phyloP scores from a whole-genome alignment of 2,888 invertebrate species.

The Dilophus febrilis region DNA sequence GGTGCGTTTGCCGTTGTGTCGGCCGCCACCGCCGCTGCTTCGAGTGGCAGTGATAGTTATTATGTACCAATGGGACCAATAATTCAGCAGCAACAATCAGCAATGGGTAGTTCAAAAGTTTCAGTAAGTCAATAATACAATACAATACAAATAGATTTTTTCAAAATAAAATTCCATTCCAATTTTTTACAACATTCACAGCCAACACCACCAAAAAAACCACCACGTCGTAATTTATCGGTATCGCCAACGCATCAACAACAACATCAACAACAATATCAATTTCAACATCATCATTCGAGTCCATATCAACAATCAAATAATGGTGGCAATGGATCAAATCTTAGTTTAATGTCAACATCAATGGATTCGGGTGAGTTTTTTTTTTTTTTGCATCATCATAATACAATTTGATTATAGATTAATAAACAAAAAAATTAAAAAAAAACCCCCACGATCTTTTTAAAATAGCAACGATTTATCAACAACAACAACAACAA shows the following conservation, averaged over 20 bases:
- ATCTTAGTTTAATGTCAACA: conserved; percentile 8
- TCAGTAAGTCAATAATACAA: conserved; percentile 1
- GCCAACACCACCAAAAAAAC: conserved; percentile 74
- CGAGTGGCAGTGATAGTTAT: conserved; percentile 4
- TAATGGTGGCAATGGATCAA: too few relatives aligned
- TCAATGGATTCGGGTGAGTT: conserved; percentile 5
- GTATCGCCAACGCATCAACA: conserved; percentile 77
- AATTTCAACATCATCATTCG: too few relatives aligned
- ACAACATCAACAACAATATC: too few relatives aligned
- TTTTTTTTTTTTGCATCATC: too few relatives aligned
- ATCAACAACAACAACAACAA: too few relatives aligned
- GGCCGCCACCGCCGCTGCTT: too few relatives aligned
- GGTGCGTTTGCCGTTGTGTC: too few relatives aligned
- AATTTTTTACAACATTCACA: conserved; percentile 13
- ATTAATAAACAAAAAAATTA: too few relatives aligned
- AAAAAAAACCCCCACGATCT: too few relatives aligned
- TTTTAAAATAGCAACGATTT: too few relatives aligned
- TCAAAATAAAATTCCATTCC: not conserved
- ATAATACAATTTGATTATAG: too few relatives aligned
- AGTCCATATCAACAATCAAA: conserved; percentile 30
- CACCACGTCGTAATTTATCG: conserved; percentile 69
- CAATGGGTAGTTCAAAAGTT: conserved; percentile 2
- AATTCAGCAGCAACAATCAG: conserved; percentile 3
- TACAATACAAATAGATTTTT: not conserved
- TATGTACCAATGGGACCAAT: conserved; percentile 10